These are phyloP conservation scores for Oophaga sylvatica DNA, from an alignment of 2,797 vertebrate genomes.

Conservation along the genomic window DNA sequence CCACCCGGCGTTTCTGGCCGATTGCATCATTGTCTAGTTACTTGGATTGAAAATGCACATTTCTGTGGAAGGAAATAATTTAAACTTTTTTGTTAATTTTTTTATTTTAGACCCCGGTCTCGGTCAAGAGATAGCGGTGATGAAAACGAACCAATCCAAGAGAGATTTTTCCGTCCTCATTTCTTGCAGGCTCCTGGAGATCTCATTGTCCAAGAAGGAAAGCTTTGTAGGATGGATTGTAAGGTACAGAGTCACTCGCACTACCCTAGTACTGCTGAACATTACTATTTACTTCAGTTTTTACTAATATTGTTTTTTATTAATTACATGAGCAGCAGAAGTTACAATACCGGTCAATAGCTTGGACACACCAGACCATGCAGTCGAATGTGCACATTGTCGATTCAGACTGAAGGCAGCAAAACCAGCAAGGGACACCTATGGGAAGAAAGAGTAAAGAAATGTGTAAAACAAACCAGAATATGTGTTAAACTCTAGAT, in stretches of 20 bases:
- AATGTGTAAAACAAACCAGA: too few species aligned
- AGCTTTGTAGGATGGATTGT: slow-evolving; percentile 97
- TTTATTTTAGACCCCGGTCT: slow-evolving; percentile 84
- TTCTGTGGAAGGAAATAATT: slow-evolving; percentile 10
- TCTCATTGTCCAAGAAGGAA: slow-evolving; percentile 94
- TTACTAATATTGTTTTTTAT: too few species aligned
- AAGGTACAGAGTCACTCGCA: slow-evolving; percentile 78
- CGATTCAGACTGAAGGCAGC: too few species aligned
- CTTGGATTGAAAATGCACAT: slow-evolving; percentile 3
- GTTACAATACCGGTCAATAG: too few species aligned
- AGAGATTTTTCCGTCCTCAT: slow-evolving; percentile 98
- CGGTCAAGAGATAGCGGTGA: slow-evolving; percentile 95
- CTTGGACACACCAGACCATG: too few species aligned
- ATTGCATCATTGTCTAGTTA: slow-evolving; percentile 36
- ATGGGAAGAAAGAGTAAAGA: too few species aligned
- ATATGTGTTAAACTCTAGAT: too few species aligned
- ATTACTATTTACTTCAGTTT: too few species aligned
- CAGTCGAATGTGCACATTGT: too few species aligned
- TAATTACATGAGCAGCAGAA: too few species aligned
- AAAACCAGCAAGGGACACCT: too few species aligned
- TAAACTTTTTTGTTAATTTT: background rate
- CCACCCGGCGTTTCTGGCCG: slow-evolving; percentile 26
- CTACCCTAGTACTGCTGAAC: background rate
- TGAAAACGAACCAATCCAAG: slow-evolving; percentile 95
- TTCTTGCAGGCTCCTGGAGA: slow-evolving; percentile 98